Conservation (phyloP, 2,888 invertebrate genomes). For the Acrobasis repandana region DNA sequence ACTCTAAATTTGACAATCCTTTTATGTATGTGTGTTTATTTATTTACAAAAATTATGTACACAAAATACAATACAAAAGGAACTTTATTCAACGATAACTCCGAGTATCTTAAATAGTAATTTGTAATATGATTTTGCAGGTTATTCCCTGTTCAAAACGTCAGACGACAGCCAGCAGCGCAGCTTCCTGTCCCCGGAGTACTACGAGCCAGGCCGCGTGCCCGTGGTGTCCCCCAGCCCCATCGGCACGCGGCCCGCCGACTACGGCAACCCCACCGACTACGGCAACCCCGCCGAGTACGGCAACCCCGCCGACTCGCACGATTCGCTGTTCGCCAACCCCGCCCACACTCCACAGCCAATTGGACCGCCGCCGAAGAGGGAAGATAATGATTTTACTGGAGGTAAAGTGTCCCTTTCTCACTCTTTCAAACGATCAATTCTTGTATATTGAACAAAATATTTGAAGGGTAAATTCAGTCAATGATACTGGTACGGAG, state of each 20-base stretch:
- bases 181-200: constrained; percentile 62
- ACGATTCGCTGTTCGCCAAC: constrained; percentile 60
- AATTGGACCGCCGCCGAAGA: constrained; percentile 54
- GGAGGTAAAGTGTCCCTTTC: constrained; percentile 16
- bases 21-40: too few relatives aligned
- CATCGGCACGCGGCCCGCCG: constrained; percentile 64
- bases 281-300: constrained; percentile 51
- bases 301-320: constrained; percentile 29
- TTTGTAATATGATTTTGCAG: too few relatives aligned
- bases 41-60: too few relatives aligned
- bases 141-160: constrained; percentile 67
- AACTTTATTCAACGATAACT: too few relatives aligned
- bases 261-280: constrained; percentile 66
- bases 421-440: too few relatives aligned
- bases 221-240: constrained; percentile 70
- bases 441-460: too few relatives aligned
- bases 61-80: too few relatives aligned
- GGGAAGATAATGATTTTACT: constrained; percentile 40
- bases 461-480: too few relatives aligned
- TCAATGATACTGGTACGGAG: too few relatives aligned
- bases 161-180: constrained; percentile 58
- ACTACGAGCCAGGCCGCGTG: constrained; percentile 54
- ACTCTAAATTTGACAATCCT: too few relatives aligned
- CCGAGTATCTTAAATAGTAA: too few relatives aligned
- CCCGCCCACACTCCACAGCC: constrained; percentile 62